Percentiles rank a stretch among this genome's conserved stretches.
phyloP scores from a whole-genome alignment of 2,888 invertebrate genomes.

The Trachelus troglodyta region DNA sequence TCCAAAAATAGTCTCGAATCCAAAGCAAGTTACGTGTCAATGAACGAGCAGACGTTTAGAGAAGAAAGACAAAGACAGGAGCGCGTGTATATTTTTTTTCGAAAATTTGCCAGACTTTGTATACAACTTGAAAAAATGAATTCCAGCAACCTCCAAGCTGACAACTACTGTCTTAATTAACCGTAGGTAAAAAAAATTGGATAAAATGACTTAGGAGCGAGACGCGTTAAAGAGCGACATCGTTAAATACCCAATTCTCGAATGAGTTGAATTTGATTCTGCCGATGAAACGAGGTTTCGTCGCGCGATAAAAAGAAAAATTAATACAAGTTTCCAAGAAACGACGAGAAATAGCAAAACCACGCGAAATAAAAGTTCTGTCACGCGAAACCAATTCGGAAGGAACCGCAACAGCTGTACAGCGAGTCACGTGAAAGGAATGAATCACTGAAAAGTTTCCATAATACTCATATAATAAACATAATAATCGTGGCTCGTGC shows the following conservation, averaged over 20 bases:
- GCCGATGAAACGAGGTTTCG: not conserved
- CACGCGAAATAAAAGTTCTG: not conserved
- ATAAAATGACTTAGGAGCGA: not conserved
- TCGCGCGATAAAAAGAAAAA: not conserved
- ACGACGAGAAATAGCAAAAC: not conserved
- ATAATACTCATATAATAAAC: slow-evolving; percentile 10
- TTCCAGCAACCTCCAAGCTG: not conserved
- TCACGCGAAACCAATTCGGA: not conserved
- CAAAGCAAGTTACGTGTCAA: not conserved
- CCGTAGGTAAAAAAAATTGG: not conserved
- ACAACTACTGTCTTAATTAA: not conserved
- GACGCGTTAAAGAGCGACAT: not conserved
- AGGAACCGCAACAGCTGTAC: slow-evolving; percentile 38
- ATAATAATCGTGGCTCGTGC: not conserved
- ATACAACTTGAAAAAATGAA: not conserved
- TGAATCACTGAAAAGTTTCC: slow-evolving; percentile 54
- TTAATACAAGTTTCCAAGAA: not conserved
- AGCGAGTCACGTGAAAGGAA: slow-evolving; percentile 17
- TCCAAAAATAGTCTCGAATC: not conserved
- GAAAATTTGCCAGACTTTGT: not conserved
- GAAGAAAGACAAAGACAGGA: not conserved
- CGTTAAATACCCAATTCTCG: not conserved
- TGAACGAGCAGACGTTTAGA: not conserved
- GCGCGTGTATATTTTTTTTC: not conserved
- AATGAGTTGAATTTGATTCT: not conserved